A percentile compares a stretch with the other conserved stretches of the same genome.
These are phyloP conservation scores for Microplitis manilae DNA, from an alignment of 2,888 invertebrate genomes.

Conservation along the genomic window DNA sequence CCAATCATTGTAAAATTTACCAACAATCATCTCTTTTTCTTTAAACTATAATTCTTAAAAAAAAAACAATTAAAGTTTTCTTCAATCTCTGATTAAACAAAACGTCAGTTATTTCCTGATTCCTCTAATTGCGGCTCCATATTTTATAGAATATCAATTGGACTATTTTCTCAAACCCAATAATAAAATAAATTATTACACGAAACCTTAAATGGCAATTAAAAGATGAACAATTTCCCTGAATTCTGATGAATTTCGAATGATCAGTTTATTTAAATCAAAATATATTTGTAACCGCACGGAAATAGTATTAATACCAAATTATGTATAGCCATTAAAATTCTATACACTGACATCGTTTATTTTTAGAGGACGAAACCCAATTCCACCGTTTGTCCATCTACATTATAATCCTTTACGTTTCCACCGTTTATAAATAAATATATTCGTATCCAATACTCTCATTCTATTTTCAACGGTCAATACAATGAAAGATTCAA, in stretches of 20 bases:
- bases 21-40: background rate
- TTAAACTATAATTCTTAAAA: background rate
- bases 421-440: conserved; percentile 6
- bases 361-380: background rate
- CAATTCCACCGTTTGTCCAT: conserved; percentile 2
- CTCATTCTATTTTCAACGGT: background rate
- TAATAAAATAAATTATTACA: too few relatives aligned
- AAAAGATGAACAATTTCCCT: too few relatives aligned
- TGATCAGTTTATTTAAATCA: too few relatives aligned
- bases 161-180: too few relatives aligned
- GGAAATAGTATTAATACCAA: too few relatives aligned
- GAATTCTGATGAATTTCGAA: background rate
- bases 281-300: too few relatives aligned
- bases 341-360: background rate
- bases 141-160: too few relatives aligned
- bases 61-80: background rate
- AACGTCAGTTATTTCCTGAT: background rate
- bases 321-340: too few relatives aligned
- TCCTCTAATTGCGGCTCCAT: too few relatives aligned
- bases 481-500: conserved; percentile 40
- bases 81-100: background rate
- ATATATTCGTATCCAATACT: background rate
- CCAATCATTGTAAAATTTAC: conserved; percentile 22
- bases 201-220: too few relatives aligned
- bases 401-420: conserved; percentile 9